Evolutionary conservation across 2,797 vertebrate species (phyloP).

Genomic region (Valencia hispanica): DNA sequence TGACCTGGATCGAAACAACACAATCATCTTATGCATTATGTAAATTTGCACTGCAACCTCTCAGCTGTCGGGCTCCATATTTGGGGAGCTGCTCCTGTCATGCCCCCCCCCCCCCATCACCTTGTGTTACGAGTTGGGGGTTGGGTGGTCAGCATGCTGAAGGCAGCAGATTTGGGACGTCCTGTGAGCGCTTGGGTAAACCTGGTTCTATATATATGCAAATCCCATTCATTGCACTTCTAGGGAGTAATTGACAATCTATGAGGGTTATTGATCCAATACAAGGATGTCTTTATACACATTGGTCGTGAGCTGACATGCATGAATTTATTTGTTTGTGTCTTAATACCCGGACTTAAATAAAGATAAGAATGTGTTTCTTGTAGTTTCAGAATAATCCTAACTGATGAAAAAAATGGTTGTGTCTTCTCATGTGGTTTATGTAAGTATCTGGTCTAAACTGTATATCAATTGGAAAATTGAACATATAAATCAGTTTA

Average conservation of each 20-base stretch:
- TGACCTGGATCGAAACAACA: slow-evolving; percentile 9
- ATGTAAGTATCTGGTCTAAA: background rate
- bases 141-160: slow-evolving; percentile 68
- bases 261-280: slow-evolving; percentile 80
- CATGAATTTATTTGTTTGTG: slow-evolving; percentile 51
- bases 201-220: slow-evolving; percentile 81
- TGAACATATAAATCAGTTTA: no score
- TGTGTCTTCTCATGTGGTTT: background rate
- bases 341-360: slow-evolving; percentile 26
- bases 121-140: background rate
- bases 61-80: slow-evolving; percentile 36
- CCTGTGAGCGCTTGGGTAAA: slow-evolving; percentile 77
- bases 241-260: slow-evolving; percentile 77
- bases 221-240: slow-evolving; percentile 75
- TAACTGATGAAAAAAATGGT: background rate
- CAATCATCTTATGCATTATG: slow-evolving; percentile 8
- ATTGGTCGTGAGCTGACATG: slow-evolving; percentile 44
- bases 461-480: no score
- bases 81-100: slow-evolving; percentile 18
- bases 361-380: slow-evolving; percentile 16
- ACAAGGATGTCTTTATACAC: slow-evolving; percentile 64
- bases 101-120: background rate
- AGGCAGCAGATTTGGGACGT: slow-evolving; percentile 74
- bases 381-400: background rate
- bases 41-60: slow-evolving; percentile 9